Evolutionary conservation across 2,113 vertebrate genomes (phyloP).

Genomic region (Ophthalmotilapia sp.): DNA sequence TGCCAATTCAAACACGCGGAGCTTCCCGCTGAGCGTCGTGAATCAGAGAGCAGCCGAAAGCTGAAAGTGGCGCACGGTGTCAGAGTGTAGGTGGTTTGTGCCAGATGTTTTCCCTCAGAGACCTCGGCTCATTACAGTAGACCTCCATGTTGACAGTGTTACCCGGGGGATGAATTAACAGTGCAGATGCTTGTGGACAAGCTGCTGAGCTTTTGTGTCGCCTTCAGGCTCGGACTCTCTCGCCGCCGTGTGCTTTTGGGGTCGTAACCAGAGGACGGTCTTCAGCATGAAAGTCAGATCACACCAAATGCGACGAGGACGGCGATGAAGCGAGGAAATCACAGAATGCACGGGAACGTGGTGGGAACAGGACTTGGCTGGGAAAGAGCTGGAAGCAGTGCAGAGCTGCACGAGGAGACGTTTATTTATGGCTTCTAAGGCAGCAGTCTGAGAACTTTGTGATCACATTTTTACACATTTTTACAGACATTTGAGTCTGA

Average conservation of each 20-base stretch:
- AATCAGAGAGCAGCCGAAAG: background rate
- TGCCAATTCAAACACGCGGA: background rate
- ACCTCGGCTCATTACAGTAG: background rate
- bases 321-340: background rate
- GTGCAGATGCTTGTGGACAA: background rate
- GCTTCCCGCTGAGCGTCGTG: background rate
- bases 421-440: background rate
- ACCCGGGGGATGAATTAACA: background rate
- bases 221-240: background rate
- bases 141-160: background rate
- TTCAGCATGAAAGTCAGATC: background rate
- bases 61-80: background rate
- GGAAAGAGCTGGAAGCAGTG: background rate
- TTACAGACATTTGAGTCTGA: background rate
- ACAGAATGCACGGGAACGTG: background rate
- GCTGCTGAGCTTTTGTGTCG: background rate
- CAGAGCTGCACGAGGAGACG: background rate
- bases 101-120: background rate
- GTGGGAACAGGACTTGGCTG: background rate
- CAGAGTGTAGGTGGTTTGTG: background rate
- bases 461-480: background rate
- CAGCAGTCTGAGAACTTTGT: background rate
- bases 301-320: background rate
- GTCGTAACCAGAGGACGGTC: background rate
- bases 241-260: background rate